A percentile compares a stretch with the other conserved stretches of the same genome.
These are phyloP conservation scores for Pangasius mekongensis DNA, from an alignment of 2,797 vertebrate species.

Conservation along the genomic window DNA sequence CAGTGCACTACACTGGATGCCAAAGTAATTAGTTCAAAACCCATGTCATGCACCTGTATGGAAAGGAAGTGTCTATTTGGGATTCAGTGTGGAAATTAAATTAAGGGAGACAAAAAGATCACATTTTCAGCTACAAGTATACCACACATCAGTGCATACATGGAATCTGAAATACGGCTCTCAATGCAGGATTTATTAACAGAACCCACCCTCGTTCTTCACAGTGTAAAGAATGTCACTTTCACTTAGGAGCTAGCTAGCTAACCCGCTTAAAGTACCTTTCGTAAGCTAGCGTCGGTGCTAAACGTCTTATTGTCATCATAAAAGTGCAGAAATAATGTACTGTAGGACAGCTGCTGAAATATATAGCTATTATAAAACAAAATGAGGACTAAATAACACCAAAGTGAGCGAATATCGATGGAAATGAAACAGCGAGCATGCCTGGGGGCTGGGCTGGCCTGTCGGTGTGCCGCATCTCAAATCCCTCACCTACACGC, in stretches of 20 bases:
- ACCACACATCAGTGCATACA: not conserved
- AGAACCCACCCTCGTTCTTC: too few species aligned
- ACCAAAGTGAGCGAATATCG: not conserved
- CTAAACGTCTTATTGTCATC: not conserved
- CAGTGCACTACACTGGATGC: not conserved
- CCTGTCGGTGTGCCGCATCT: not conserved
- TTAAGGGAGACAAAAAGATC: not conserved
- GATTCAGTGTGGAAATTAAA: not conserved
- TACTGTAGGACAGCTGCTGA: not conserved
- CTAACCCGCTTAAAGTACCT: not conserved
- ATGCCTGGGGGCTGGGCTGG: not conserved
- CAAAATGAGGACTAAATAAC: not conserved
- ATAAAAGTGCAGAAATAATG: not conserved
- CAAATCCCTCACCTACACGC: not conserved
- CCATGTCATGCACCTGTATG: not conserved
- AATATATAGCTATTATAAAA: not conserved
- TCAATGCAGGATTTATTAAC: too few species aligned
- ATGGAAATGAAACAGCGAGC: not conserved
- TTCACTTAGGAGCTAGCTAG: not conserved
- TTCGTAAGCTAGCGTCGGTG: not conserved
- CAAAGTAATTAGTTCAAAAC: not conserved
- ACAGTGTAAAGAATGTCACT: not conserved
- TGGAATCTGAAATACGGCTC: not conserved
- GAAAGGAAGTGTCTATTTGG: not conserved
- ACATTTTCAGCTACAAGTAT: not conserved